Base-by-base conservation (phyloP, 2,113 vertebrate genomes). In the Danionella cerebrum region DNA sequence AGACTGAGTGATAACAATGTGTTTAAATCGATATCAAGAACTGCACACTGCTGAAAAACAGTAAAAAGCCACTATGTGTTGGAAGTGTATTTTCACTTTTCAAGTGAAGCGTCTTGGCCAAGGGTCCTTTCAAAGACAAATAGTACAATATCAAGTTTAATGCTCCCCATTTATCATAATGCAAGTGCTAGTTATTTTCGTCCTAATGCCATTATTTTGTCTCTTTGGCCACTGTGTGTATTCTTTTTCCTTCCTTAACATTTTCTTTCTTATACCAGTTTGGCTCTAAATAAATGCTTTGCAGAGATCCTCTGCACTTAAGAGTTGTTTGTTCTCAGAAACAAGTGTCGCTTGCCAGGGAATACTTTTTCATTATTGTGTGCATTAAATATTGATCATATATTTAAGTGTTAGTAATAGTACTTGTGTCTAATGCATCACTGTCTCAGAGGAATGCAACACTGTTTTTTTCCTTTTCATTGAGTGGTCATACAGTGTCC, bases 371-470 rank as follows among this genome's bases (percentile, higher is more conserved):
- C 58, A 60, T 60, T 60, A 60, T 60, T 45, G 39, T 25, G 0
- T n/a, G 57, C 39, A 60, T 60, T 60, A 60, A 60, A 60, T 45
- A 60, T 60, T 60, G 58, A 60, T 60, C 58, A 45, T 16, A 44
- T 6, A 31, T 60, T 60, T 60, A 60, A 45, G 58, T 60, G 58
- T 60, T 41, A 44, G 25, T 60, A 60, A 60, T 25, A 31, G 58
- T 11, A 9, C 57, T 60, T 29, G 24, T 44, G 38, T 60, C 42
- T 60, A 60, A 60, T 60, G 39, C 16, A 60, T 60, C 41, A 1
- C 39, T 13, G 16, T 29, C 14, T 45, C 27, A 2, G 8, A 33
- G 14, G 14, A 44, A 33, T 44, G 41, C 58, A 45, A 31, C 27
- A 45, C 39, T 19, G n/a, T n/a, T n/a, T n/a, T n/a, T n/a, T n/a